A percentile compares a stretch with the other conserved stretches of the same genome.
phyloP scores from a whole-genome alignment of 2,797 vertebrate species.

The Silurus lanzhouensis region DNA sequence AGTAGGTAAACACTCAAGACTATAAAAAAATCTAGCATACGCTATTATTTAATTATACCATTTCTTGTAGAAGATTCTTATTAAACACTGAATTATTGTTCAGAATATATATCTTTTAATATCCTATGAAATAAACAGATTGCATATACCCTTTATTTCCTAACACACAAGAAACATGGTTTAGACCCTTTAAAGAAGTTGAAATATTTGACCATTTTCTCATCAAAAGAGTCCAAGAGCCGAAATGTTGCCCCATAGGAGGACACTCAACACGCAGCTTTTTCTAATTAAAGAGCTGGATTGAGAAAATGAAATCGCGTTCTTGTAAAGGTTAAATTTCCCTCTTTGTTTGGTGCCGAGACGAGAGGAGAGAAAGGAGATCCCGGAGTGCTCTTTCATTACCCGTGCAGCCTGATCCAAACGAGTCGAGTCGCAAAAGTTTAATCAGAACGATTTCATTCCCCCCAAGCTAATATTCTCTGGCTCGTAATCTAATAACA shows the following conservation, averaged over 20 bases:
- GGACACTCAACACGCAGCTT: slow-evolving; percentile 25
- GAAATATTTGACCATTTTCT: slow-evolving; percentile 42
- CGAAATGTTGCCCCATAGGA: slow-evolving; percentile 34
- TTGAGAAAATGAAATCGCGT: slow-evolving; percentile 59
- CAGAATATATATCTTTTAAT: background rate
- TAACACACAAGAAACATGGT: background rate
- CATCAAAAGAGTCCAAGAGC: slow-evolving; percentile 9
- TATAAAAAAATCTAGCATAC: too few relatives aligned
- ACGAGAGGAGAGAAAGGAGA: slow-evolving; percentile 44
- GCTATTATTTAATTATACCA: background rate
- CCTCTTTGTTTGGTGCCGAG: slow-evolving; percentile 54
- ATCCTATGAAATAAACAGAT: background rate
- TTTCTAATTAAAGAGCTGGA: slow-evolving; percentile 59
- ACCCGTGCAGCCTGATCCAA: slow-evolving; percentile 60
- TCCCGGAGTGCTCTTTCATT: slow-evolving; percentile 59
- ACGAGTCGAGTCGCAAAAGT: slow-evolving; percentile 56
- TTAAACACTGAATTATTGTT: background rate
- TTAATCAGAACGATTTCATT: slow-evolving; percentile 56
- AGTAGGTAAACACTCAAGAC: too few relatives aligned
- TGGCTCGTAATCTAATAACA: slow-evolving; percentile 56
- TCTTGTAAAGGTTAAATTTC: slow-evolving; percentile 63
- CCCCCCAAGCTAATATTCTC: slow-evolving; percentile 59
- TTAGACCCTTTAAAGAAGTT: slow-evolving; percentile 46
- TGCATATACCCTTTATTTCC: background rate
- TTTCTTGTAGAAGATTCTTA: background rate